Conservation (phyloP, 2,113 vertebrate species). For the Muntiacus reevesi region DNA sequence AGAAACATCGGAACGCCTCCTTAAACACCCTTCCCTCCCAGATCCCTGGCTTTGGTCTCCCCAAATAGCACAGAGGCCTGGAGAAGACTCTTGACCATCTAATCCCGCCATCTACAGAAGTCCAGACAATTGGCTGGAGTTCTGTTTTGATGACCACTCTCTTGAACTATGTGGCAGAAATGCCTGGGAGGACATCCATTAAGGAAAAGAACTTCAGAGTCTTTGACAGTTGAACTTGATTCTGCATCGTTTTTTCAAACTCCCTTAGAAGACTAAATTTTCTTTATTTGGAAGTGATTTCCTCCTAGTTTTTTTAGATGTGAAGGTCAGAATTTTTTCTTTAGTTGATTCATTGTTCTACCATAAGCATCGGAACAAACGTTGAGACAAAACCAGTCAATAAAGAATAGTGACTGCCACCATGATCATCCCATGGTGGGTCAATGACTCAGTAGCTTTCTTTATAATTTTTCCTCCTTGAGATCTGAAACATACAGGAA, state of each 20-base stretch:
- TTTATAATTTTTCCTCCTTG: background rate
- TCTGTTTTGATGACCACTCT: constrained; percentile 17
- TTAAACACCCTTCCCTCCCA: background rate
- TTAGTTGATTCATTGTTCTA: background rate
- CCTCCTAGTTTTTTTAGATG: constrained; percentile 1
- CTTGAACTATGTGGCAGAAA: background rate
- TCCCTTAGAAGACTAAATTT: background rate
- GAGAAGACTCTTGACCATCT: background rate
- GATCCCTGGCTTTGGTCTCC: background rate
- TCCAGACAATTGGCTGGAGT: background rate
- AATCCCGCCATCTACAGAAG: background rate
- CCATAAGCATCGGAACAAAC: background rate
- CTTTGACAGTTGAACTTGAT: background rate
- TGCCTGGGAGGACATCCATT: background rate
- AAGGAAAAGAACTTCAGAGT: constrained; percentile 32
- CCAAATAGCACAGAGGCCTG: background rate
- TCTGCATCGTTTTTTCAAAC: constrained; percentile 37
- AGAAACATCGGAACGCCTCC: background rate
- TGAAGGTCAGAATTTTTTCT: background rate
- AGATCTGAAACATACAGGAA: constrained; percentile 27
- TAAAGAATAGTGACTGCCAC: background rate
- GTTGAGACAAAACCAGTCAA: background rate
- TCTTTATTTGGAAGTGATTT: constrained; percentile 16
- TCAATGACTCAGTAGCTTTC: background rate
- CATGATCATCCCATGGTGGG: background rate